phyloP scores from a whole-genome alignment of 2,797 vertebrate genomes.

The Petrocephalus schoutedeni region DNA sequence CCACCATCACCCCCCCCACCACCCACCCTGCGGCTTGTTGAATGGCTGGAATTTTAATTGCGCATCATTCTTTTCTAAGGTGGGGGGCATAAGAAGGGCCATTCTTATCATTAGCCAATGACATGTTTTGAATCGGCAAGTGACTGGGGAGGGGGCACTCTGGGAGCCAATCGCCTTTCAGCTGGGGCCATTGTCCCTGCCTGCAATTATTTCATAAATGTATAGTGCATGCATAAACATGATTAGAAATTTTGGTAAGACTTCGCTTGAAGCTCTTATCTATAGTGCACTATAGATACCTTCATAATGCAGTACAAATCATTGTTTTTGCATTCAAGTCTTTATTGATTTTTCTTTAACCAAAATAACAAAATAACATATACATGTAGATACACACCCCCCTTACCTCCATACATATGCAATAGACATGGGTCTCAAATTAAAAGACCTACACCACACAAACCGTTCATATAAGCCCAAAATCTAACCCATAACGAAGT shows the following conservation, averaged over 20 bases:
- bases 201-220: background rate
- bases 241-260: background rate
- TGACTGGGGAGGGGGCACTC: background rate
- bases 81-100: background rate
- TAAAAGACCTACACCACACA: background rate
- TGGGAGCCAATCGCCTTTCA: background rate
- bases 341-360: too few relatives aligned
- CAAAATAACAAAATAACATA: too few relatives aligned
- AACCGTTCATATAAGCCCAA: background rate
- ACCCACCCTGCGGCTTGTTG: slow-evolving; percentile 20
- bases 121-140: background rate
- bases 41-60: slow-evolving; percentile 46
- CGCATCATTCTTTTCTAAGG: slow-evolving; percentile 39
- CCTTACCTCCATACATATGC: too few relatives aligned
- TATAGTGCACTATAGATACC: background rate
- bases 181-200: background rate
- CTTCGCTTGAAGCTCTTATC: background rate
- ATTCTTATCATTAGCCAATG: background rate
- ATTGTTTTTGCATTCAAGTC: too few relatives aligned
- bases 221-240: background rate
- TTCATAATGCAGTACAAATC: background rate
- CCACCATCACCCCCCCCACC: slow-evolving; percentile 29
- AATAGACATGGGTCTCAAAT: too few relatives aligned
- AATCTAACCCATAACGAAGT: too few relatives aligned
- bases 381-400: background rate